Base-by-base conservation (phyloP, 2,888 invertebrate species). In the Sceliomorpha sp. region DNA sequence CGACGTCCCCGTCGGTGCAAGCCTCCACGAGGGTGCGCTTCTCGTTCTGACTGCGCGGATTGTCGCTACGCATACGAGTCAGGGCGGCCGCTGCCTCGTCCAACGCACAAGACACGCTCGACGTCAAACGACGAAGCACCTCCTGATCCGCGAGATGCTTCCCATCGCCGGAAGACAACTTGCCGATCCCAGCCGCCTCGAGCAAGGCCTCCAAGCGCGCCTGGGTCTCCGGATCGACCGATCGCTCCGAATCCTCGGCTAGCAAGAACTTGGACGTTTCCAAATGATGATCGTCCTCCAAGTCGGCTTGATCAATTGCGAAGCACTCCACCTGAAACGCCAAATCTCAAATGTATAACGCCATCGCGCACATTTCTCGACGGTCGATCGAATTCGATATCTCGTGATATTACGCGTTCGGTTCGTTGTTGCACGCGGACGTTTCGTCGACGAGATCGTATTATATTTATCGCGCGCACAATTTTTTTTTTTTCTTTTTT, bases 71-170 rank as follows among this genome's bases (percentile, higher is more conserved):
- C 97, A 98, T 98, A 88, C 97, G 94, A 78, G 97, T 98, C 76
- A 98, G 92, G 58, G 98, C 98, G 80, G 98, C 98, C 72, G 98
- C 98, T 62, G 98, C 98, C 90, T 98, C 98, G 91, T 98, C 98
- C 84, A 98, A 92, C 75, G 98, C 98, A 90, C 97, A 96, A 82
- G 97, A 94, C 76, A 95, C 95, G 81, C 96, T 96, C 50, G 96
- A 95, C 78, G 96, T 96, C 84, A 96, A 91, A 81, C 95, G 93
- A 79, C 95, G 91, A 78, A 97, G 91, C 81, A 96, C 95, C 42
- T 96, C 96, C 73, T 96, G 96, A 90, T 96, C 96, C 69, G 95
- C 94, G 83, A 96, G 92, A 89, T 95, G 93, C 89, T 94, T 94
- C 84, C 94, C 94, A 91, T 94, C 94, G 83, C 93, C 93, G 69